phyloP scores from a whole-genome alignment of 2,113 vertebrate species.

The Heterochromis multidens region DNA sequence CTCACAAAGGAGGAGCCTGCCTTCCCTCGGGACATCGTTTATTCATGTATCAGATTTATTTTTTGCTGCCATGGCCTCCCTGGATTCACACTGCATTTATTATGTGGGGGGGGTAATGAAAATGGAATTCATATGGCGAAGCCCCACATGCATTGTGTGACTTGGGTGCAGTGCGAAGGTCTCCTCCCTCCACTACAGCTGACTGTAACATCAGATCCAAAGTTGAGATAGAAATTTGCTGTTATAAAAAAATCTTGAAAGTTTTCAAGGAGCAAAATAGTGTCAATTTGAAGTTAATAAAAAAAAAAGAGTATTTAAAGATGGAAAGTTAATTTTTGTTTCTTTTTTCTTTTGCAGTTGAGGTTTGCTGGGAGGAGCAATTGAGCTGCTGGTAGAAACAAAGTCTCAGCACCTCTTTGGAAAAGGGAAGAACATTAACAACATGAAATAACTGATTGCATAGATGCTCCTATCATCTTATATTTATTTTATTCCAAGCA shows the following conservation, averaged over 20 bases:
- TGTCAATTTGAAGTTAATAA: background rate
- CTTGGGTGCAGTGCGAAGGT: constrained; percentile 51
- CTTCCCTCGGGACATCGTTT: constrained; percentile 71
- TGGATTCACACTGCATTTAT: constrained; percentile 73
- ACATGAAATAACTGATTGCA: background rate
- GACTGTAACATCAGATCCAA: background rate
- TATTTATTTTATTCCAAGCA: background rate
- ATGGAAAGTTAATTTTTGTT: constrained; percentile 17
- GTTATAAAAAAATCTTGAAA: constrained; percentile 18
- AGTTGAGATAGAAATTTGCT: constrained; percentile 9
- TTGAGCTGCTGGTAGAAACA: background rate
- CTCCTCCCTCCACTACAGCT: constrained; percentile 46
- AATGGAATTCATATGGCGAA: constrained; percentile 73
- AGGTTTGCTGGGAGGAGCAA: background rate
- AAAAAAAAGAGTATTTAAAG: constrained; percentile 10
- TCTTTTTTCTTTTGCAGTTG: background rate
- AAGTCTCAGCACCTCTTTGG: background rate
- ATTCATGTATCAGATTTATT: constrained; percentile 81
- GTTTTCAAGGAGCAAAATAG: constrained; percentile 32
- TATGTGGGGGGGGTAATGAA: constrained; percentile 64
- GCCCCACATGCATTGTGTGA: constrained; percentile 60
- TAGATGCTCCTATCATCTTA: background rate
- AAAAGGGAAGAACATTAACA: background rate
- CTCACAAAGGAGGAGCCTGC: constrained; percentile 73
- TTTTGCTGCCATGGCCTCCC: constrained; percentile 69